phyloP scores from a whole-genome alignment of 2,888 invertebrate genomes.

The Caradrina clavipalpis region DNA sequence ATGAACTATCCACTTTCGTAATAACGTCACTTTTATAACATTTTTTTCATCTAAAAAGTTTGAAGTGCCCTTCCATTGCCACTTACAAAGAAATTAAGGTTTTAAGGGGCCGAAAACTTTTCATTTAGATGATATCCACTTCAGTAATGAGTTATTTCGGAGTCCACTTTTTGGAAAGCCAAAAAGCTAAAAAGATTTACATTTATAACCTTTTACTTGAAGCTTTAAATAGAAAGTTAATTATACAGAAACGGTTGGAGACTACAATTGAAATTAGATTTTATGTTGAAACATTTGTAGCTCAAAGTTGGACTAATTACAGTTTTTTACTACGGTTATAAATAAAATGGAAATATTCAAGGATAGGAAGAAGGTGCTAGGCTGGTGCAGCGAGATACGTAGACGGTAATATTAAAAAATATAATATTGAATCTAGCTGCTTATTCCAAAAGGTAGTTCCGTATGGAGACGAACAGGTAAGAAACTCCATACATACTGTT shows the following conservation, averaged over 20 bases:
- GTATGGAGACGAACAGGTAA: no score
- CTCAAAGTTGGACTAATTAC: slow-evolving; percentile 5
- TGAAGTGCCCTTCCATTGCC: slow-evolving; percentile 52
- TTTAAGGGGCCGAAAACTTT: slow-evolving; percentile 58
- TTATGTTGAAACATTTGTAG: slow-evolving; percentile 5
- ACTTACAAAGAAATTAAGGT: slow-evolving; percentile 61
- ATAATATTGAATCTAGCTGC: no score
- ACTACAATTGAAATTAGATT: slow-evolving; percentile 21
- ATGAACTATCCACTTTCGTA: slow-evolving; percentile 41
- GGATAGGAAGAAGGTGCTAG: background rate
- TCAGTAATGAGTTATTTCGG: slow-evolving; percentile 58
- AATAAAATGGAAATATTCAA: background rate
- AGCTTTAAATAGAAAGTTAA: slow-evolving; percentile 21
- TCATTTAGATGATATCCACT: slow-evolving; percentile 63
- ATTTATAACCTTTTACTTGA: slow-evolving; percentile 45
- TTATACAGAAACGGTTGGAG: slow-evolving; percentile 5
- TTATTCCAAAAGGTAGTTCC: no score
- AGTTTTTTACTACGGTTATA: background rate
- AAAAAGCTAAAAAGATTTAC: slow-evolving; percentile 54
- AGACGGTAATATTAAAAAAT: no score
- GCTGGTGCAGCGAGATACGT: no score
- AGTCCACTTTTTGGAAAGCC: slow-evolving; percentile 47
- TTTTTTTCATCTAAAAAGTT: slow-evolving; percentile 59
- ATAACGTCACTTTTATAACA: slow-evolving; percentile 43
- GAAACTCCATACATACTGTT: no score